Evolutionary conservation across 2,888 invertebrate genomes (phyloP), one percentile per base, ranked within the genome.

Genomic region (Hipparchia sbordonii): DNA sequence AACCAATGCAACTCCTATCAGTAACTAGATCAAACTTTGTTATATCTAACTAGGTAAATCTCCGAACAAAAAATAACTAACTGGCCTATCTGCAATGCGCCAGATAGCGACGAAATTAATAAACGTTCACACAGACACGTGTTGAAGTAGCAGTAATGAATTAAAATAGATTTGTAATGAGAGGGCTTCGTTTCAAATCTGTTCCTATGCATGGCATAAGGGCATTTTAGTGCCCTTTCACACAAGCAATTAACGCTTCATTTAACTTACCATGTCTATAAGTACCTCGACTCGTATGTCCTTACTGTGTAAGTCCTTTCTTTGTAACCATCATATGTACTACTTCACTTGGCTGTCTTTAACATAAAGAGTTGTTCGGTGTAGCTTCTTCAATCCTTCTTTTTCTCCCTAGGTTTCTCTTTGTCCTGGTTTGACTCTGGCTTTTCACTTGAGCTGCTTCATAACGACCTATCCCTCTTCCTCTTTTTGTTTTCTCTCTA

Each of bases 151-250:
- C 59, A 48, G 69, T 66, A 61, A 72, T 68, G n/a, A 69, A 75
- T 69, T 67, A 69, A 71, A 69, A 76, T 71, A 67, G 69, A 74
- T 56, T 71, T 48, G 59, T 74, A 72, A 76, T 71, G 71, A 62
- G 70, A 67, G 67, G 39, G 72, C 62, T 59, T 61, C 59, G 71
- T 67, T 70, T 74, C 62, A 59, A 69, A 69, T 74, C 72, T 74
- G 72, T 76, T 72, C 74, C 62, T 65, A 67, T 60, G 54, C 60
- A 68, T 48, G 12, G 51, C 57, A 68, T 62, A 66, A 71, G 62
- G 61, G 68, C 57, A 5, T 48, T 56, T 48, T 48, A 69, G 33
- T 45, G 45, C 61, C 39, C 59, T 52, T 61, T n/a, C 33, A 69
- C 61, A 67, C n/a, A 12, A 65, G 65, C 0, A 23, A 51, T 51